phyloP scores from a whole-genome alignment of 2,888 invertebrate genomes.

The Matsumyia berberina region DNA sequence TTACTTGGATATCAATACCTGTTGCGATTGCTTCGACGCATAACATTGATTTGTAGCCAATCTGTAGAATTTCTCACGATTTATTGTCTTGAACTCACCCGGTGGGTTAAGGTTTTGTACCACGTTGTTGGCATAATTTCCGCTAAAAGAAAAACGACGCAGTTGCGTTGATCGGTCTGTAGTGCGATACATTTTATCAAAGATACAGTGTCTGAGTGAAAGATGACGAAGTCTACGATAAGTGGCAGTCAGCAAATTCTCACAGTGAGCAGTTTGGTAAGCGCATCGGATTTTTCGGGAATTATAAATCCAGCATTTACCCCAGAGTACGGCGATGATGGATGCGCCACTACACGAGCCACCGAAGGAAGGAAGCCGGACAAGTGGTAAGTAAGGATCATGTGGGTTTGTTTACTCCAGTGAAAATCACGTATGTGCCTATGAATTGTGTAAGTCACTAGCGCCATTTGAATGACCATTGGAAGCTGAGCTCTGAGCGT shows the following conservation, averaged over 20 bases:
- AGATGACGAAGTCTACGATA: slow-evolving; percentile 52
- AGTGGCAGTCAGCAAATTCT: slow-evolving; percentile 24
- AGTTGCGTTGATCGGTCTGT: background rate
- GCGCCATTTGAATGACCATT: slow-evolving; percentile 15
- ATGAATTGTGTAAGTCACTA: slow-evolving; percentile 4
- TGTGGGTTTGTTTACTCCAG: slow-evolving; percentile 47
- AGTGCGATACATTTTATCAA: background rate
- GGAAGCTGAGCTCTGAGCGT: background rate
- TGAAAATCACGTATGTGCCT: slow-evolving; percentile 6
- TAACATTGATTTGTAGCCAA: slow-evolving; percentile 4
- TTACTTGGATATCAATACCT: background rate
- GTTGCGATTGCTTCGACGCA: background rate
- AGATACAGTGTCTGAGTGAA: background rate
- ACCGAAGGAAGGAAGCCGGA: background rate
- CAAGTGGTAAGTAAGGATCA: slow-evolving; percentile 49
- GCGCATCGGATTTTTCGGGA: slow-evolving; percentile 22
- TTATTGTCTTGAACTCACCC: background rate
- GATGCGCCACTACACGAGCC: slow-evolving; percentile 22
- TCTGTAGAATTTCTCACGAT: background rate
- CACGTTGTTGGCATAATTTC: background rate
- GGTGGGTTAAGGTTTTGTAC: slow-evolving; percentile 1
- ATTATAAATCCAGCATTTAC: slow-evolving; percentile 63
- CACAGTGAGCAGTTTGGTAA: slow-evolving; percentile 54
- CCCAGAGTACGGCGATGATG: slow-evolving; percentile 63
- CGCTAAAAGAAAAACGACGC: slow-evolving; percentile 1